These are phyloP conservation scores for Drosophila kohkoa DNA, from an alignment of 1,140 invertebrate species.

Conservation along the genomic window DNA sequence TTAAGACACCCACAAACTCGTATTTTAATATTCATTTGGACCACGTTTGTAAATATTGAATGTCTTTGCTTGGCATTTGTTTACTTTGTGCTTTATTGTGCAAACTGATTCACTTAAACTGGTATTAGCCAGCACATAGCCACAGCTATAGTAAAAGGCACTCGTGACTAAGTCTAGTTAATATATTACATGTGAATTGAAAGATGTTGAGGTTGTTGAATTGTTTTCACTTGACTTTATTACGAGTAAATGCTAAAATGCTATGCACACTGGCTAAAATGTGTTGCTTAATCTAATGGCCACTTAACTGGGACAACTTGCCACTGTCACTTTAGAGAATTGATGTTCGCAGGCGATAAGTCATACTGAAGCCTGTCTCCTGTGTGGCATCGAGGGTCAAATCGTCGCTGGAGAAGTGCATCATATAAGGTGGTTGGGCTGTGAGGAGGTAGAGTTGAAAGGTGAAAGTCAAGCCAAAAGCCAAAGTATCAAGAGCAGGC, in stretches of 20 bases:
- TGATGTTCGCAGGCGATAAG: slow-evolving; percentile 62
- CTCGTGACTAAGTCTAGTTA: background rate
- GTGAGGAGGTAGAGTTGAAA: background rate
- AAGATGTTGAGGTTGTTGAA: background rate
- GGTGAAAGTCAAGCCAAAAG: background rate
- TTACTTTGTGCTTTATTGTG: background rate
- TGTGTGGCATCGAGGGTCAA: slow-evolving; percentile 51
- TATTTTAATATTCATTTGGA: background rate
- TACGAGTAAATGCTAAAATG: slow-evolving; percentile 53
- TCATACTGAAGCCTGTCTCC: slow-evolving; percentile 72
- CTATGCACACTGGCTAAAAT: slow-evolving; percentile 42
- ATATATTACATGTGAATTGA: background rate
- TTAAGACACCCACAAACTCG: background rate
- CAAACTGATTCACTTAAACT: slow-evolving; percentile 8
- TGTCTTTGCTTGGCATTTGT: slow-evolving; percentile 1
- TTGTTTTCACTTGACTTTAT: slow-evolving; percentile 62
- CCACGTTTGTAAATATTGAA: slow-evolving; percentile 6
- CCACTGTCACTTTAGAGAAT: slow-evolving; percentile 50
- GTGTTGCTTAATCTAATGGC: slow-evolving; percentile 41
- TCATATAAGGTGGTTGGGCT: slow-evolving; percentile 66
- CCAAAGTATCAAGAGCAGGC: background rate
- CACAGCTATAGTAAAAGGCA: background rate
- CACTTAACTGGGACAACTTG: slow-evolving; percentile 21
- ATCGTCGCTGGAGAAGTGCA: slow-evolving; percentile 74
- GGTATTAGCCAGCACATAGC: background rate